These are phyloP conservation scores for Mormyrus iriodes DNA, from an alignment of 2,113 vertebrate species.

Conservation along the genomic window DNA sequence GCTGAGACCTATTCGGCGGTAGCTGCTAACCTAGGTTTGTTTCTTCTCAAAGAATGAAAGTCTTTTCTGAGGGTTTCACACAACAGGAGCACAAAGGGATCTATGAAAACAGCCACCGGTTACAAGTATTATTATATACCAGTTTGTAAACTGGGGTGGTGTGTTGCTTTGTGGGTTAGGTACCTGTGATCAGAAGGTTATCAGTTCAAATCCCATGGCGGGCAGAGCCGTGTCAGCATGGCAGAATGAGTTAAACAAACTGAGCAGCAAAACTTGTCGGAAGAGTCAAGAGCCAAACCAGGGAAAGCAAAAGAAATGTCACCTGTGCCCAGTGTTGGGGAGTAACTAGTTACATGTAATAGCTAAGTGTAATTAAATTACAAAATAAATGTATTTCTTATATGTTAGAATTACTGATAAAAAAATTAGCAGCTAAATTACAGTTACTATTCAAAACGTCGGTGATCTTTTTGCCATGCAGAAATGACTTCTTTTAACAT, in stretches of 20 bases:
- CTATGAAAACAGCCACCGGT: neutral
- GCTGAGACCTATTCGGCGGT: slow-evolving; percentile 68
- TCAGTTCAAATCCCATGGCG: neutral
- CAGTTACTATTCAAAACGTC: neutral
- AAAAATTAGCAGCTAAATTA: too few species aligned
- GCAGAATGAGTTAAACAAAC: too few species aligned
- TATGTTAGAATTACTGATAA: too few species aligned
- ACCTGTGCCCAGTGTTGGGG: too few species aligned
- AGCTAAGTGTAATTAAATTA: neutral
- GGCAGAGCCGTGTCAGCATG: neutral
- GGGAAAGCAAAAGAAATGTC: too few species aligned
- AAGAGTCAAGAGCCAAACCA: too few species aligned
- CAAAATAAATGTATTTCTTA: neutral
- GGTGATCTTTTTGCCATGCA: too few species aligned
- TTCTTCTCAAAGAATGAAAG: slow-evolving; percentile 61
- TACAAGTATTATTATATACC: neutral
- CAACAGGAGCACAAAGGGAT: neutral
- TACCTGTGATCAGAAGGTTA: neutral
- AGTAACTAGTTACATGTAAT: neutral
- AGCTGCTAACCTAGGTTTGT: slow-evolving; percentile 66
- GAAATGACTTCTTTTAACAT: too few species aligned
- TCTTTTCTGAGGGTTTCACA: neutral
- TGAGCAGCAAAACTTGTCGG: too few species aligned
- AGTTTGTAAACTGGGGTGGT: neutral
- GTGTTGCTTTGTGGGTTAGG: neutral